These are phyloP conservation scores for Phyllopteryx taeniolatus DNA, from an alignment of 2,113 vertebrate species.

Conservation along the genomic window DNA sequence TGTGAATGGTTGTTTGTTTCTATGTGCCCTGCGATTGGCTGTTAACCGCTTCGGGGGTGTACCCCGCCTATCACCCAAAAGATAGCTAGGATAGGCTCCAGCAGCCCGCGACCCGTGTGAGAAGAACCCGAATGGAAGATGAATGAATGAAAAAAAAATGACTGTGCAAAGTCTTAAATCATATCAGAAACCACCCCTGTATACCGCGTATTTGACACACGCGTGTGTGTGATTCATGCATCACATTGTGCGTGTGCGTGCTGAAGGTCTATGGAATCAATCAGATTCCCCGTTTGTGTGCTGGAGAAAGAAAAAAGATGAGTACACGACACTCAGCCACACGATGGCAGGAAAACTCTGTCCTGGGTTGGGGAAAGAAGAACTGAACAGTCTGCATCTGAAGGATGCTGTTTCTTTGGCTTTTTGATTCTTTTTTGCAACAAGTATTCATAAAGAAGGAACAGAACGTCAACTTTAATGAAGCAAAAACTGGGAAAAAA, in stretches of 20 bases:
- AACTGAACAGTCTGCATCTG: background rate
- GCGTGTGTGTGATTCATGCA: background rate
- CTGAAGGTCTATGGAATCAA: background rate
- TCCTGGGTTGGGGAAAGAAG: background rate
- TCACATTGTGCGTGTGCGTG: background rate
- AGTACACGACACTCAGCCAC: background rate
- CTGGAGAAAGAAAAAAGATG: background rate
- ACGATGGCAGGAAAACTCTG: background rate
- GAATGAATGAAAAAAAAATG: too few relatives aligned
- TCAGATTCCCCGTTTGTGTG: too few relatives aligned
- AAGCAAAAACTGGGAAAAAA: background rate
- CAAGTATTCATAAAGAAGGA: background rate
- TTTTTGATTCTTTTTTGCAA: background rate
- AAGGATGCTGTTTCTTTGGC: background rate
- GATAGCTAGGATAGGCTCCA: too few relatives aligned
- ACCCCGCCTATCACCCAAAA: too few relatives aligned
- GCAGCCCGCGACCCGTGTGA: too few relatives aligned
- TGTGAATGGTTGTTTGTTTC: too few relatives aligned
- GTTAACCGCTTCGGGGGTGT: too few relatives aligned
- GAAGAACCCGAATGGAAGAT: too few relatives aligned
- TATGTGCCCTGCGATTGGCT: too few relatives aligned
- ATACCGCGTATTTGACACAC: too few relatives aligned
- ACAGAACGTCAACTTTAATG: background rate
- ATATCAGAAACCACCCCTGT: too few relatives aligned
- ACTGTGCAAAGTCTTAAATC: too few relatives aligned